Evolutionary conservation across 2,888 invertebrate genomes (phyloP).

Genomic region (Ophion slaviceki): DNA sequence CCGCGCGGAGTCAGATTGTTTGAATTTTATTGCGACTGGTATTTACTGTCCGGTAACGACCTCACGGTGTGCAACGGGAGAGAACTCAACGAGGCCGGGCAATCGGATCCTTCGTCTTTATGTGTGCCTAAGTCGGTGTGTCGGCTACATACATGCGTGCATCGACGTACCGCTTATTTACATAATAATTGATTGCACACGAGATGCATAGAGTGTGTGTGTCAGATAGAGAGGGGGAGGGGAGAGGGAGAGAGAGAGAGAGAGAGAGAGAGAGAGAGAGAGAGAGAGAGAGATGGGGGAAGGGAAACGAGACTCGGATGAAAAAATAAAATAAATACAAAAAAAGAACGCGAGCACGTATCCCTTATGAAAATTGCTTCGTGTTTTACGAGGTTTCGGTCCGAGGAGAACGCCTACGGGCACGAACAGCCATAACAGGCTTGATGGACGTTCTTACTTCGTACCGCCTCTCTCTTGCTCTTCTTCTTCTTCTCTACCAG

Average conservation of each 20-base stretch:
- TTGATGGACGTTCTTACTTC: slow-evolving; percentile 62
- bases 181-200: slow-evolving; percentile 65
- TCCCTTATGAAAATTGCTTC: slow-evolving; percentile 69
- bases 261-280: slow-evolving; percentile 25
- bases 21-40: slow-evolving; percentile 31
- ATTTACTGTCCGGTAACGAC: slow-evolving; percentile 37
- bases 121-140: neutral
- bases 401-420: slow-evolving; percentile 67
- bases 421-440: slow-evolving; percentile 55
- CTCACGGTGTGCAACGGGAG: slow-evolving; percentile 18
- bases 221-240: neutral
- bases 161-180: slow-evolving; percentile 58
- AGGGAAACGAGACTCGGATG: slow-evolving; percentile 27
- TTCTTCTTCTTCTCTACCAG: slow-evolving; percentile 23
- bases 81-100: slow-evolving; percentile 32
- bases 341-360: slow-evolving; percentile 56
- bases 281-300: slow-evolving; percentile 32
- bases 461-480: slow-evolving; percentile 34
- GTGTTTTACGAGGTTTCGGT: slow-evolving; percentile 69
- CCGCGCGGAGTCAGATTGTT: neutral
- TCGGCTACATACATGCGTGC: slow-evolving; percentile 21
- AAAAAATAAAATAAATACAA: slow-evolving; percentile 11
- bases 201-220: slow-evolving; percentile 1
- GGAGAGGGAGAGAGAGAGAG: slow-evolving; percentile 21
- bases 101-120: neutral